Base-by-base conservation (phyloP, 2,113 vertebrate species). In the Miniopterus natalensis region DNA sequence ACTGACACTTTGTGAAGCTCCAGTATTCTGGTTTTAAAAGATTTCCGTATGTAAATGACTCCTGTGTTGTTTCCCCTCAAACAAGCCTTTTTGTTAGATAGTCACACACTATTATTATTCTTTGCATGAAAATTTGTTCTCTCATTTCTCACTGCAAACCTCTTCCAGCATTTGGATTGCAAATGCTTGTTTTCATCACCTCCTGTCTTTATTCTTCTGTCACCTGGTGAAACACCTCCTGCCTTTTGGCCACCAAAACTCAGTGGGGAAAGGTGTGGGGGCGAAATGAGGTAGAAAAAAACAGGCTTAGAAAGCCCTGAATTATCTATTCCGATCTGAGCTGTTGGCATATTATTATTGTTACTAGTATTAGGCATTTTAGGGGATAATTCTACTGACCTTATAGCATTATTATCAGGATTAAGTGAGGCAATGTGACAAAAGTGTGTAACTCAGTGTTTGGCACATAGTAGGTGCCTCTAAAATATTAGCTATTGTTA, bases 121-220 rank as follows among this genome's bases (percentile, higher is more conserved):
- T 96, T 96, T 78, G n/a, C 49, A 23, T 92, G 59, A 91, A 95
- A 97, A 88, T 10, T 18, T 94, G 80, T 92, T 80, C 65, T 94
- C 79, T 88, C 65, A 9, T 84, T 70, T 96, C 97, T 74, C 14
- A 47, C 25, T 84, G 78, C 61, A 93, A 86, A 92, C 4, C 49
- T 47, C 47, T 85, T 12, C 31, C 45, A 91, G 45, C 61, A 88
- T 84, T 95, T 77, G 79, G 84, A 42, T 84, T 74, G 88, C 74
- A 86, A 93, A 88, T 47, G 3, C 40, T 70, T 83, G 27, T 29
- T 95, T 61, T 80, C 79, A 80, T 80, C 40, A 13, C 61, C 53
- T 84, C 51, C 4, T 6, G 15, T 78, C 61, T 95, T 89, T 40
- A 88, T 80, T 90, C 51, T 7, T n/a, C 74, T 59, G 31, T 77